phyloP scores from a whole-genome alignment of 2,888 invertebrate genomes.

The Glyphotaelius pellucidus region DNA sequence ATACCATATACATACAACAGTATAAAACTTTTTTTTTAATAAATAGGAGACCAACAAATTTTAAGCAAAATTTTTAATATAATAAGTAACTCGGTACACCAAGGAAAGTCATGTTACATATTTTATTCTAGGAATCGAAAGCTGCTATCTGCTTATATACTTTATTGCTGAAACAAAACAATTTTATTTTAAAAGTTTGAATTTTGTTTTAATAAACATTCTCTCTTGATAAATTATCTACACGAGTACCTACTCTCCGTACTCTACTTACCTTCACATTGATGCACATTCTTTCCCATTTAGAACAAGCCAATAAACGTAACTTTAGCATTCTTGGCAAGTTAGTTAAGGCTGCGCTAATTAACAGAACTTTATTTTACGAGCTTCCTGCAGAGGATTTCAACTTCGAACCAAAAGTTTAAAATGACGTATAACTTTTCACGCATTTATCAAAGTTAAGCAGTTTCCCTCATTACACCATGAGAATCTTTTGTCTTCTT shows the following conservation, averaged over 20 bases:
- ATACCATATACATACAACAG: too few relatives aligned
- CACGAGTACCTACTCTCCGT: background rate
- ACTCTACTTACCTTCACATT: background rate
- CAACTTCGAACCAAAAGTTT: constrained; percentile 18
- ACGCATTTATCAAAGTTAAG: constrained; percentile 44
- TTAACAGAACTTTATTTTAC: constrained; percentile 37
- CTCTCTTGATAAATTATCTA: background rate
- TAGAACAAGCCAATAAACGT: constrained; percentile 21
- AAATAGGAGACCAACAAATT: too few relatives aligned
- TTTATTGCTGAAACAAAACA: background rate
- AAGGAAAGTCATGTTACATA: too few relatives aligned
- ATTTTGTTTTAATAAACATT: background rate
- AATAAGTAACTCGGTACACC: too few relatives aligned
- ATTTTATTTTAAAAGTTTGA: background rate
- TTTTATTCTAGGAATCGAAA: too few relatives aligned
- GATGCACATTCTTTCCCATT: constrained; percentile 9
- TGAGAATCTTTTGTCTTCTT: background rate
- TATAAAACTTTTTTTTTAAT: too few relatives aligned
- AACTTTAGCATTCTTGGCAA: constrained; percentile 26
- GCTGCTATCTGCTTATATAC: background rate
- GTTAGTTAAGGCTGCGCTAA: constrained; percentile 30
- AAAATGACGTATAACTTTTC: constrained; percentile 38
- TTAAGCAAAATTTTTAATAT: too few relatives aligned
- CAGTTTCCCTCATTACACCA: background rate
- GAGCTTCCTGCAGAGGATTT: constrained; percentile 19